Conservation (phyloP, 1,140 invertebrate genomes). For the Dreissena rostriformis region DNA sequence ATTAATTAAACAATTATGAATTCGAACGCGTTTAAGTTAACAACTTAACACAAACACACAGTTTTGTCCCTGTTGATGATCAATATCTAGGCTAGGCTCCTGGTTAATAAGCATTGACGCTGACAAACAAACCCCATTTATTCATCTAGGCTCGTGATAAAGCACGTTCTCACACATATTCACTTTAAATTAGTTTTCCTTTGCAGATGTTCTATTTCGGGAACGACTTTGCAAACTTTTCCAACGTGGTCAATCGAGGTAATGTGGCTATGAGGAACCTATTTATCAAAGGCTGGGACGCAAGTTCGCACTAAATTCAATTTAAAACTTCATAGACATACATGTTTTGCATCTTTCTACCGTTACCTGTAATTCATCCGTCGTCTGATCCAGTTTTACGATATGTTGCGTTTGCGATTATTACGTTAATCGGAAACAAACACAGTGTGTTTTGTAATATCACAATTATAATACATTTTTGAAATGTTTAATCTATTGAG, state of each 20-base stretch:
- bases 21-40: too few relatives aligned
- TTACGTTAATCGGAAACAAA: too few relatives aligned
- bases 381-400: not conserved
- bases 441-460: not conserved
- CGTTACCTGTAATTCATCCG: not conserved
- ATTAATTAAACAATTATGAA: too few relatives aligned
- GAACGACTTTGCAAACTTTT: not conserved
- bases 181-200: too few relatives aligned
- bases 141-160: too few relatives aligned
- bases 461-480: not conserved
- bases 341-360: not conserved
- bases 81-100: too few relatives aligned
- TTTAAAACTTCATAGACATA: not conserved
- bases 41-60: too few relatives aligned
- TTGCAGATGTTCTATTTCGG: not conserved
- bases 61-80: too few relatives aligned
- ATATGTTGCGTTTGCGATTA: too few relatives aligned
- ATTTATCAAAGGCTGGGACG: not conserved
- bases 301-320: not conserved
- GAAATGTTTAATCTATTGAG: not conserved
- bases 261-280: not conserved
- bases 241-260: not conserved
- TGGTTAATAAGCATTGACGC: too few relatives aligned
- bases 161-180: too few relatives aligned
- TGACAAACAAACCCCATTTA: too few relatives aligned